Percentiles rank a stretch among this genome's conserved stretches.
Conservation (phyloP, 2,888 invertebrate genomes). For the Ormyrus pomaceus region DNA sequence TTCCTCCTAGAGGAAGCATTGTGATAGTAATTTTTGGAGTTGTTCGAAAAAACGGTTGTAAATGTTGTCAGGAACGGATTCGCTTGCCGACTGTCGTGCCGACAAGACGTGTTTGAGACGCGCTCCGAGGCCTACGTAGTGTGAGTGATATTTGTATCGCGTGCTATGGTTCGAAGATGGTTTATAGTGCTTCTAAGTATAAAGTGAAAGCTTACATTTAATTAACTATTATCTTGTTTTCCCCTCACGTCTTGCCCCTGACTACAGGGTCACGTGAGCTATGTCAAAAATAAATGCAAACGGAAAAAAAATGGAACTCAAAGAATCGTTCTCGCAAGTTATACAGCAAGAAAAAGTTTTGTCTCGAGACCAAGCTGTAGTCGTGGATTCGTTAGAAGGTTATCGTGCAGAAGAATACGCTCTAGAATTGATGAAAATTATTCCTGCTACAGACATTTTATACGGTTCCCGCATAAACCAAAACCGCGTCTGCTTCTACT, state of each 20-base stretch:
- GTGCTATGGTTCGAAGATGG: not conserved
- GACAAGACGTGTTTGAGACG: not conserved
- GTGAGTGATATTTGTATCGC: too few relatives aligned
- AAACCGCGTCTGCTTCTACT: not conserved
- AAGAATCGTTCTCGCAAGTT: not conserved
- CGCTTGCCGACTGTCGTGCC: not conserved
- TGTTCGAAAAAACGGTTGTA: too few relatives aligned
- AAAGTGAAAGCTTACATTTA: not conserved
- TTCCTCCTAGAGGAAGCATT: too few relatives aligned
- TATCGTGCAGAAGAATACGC: constrained; percentile 1
- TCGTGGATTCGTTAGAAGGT: not conserved
- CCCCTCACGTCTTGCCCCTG: not conserved
- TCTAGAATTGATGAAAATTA: not conserved
- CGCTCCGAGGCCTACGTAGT: not conserved
- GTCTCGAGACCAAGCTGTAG: not conserved
- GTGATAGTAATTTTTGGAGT: too few relatives aligned
- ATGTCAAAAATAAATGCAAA: not conserved
- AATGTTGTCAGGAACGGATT: too few relatives aligned
- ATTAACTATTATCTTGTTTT: not conserved
- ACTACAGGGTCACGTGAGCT: not conserved
- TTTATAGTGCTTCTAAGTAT: not conserved
- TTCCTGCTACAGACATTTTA: not conserved
- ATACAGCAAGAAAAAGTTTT: constrained; percentile 9
- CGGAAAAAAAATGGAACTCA: not conserved
- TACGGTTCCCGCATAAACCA: constrained; percentile 2